Conservation (phyloP, 2,888 invertebrate species). For the Pseudoips prasinana region DNA sequence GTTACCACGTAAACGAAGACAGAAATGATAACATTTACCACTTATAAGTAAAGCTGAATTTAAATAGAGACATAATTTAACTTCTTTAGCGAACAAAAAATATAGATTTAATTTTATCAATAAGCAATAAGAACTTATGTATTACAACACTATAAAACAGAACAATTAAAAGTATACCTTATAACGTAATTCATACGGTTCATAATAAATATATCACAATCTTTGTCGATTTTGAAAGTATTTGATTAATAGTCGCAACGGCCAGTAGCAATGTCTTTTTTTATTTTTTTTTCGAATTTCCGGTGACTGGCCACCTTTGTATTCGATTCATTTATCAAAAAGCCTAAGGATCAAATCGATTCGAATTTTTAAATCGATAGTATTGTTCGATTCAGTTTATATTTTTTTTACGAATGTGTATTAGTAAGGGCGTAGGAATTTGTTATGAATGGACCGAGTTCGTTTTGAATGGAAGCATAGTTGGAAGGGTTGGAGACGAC, state of each 20-base stretch:
- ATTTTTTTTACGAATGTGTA: conserved; percentile 40
- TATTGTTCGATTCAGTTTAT: conserved; percentile 44
- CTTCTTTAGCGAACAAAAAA: background rate
- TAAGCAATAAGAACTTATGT: conserved; percentile 9
- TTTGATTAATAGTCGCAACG: conserved; percentile 68
- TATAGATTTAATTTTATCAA: conserved; percentile 17
- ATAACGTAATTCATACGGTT: too few relatives aligned
- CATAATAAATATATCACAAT: too few relatives aligned
- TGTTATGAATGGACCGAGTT: conserved; percentile 11
- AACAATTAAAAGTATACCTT: too few relatives aligned
- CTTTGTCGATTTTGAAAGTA: conserved; percentile 43
- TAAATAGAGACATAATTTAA: background rate
- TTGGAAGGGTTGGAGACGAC: too few relatives aligned
- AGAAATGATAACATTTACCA: too few relatives aligned
- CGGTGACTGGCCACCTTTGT: conserved; percentile 50
- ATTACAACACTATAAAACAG: too few relatives aligned
- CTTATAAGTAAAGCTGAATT: too few relatives aligned
- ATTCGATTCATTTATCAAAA: conserved; percentile 62
- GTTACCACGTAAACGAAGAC: too few relatives aligned
- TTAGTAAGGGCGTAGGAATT: conserved; percentile 37
- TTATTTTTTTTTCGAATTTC: conserved; percentile 45
- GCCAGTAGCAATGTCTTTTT: conserved; percentile 60
- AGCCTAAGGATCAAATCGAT: conserved; percentile 33
- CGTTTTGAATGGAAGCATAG: too few relatives aligned
- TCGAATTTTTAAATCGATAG: conserved; percentile 56